Conservation (phyloP, 2,797 vertebrate genomes). For the Anomalospiza imberbis region DNA sequence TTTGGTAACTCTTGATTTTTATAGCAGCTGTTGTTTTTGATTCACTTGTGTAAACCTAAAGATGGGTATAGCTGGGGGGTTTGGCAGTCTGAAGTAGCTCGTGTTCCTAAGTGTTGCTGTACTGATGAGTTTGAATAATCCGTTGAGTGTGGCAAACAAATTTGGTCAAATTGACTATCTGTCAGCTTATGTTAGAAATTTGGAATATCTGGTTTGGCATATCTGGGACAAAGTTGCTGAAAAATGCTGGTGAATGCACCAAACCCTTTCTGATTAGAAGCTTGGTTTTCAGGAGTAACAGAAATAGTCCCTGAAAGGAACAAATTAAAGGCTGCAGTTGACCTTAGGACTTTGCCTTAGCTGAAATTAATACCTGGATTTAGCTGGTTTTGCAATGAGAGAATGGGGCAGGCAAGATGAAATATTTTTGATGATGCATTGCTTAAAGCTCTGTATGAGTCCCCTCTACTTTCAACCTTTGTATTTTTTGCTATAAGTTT, state of each 20-base stretch:
- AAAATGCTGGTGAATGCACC: background rate
- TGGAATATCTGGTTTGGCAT: background rate
- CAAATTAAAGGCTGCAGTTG: background rate
- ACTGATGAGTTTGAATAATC: background rate
- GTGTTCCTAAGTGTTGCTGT: accelerated
- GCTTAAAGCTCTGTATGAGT: background rate
- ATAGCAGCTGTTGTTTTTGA: background rate
- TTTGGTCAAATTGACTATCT: background rate
- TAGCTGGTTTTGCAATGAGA: background rate
- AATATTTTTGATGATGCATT: background rate
- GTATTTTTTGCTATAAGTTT: background rate
- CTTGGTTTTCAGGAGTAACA: background rate
- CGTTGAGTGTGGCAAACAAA: background rate
- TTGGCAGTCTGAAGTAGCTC: background rate
- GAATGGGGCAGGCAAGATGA: background rate
- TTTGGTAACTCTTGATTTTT: background rate
- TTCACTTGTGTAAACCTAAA: background rate
- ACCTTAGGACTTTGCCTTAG: background rate
- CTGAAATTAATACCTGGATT: background rate
- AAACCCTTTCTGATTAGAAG: background rate
- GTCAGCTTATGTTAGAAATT: background rate
- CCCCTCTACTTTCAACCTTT: background rate
- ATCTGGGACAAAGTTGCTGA: background rate
- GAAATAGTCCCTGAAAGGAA: background rate
- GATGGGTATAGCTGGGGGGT: background rate